A percentile compares a stretch with the other conserved stretches of the same genome.
These are phyloP conservation scores for Glossophaga mutica DNA, from an alignment of 2,797 vertebrate genomes.

Conservation along the genomic window DNA sequence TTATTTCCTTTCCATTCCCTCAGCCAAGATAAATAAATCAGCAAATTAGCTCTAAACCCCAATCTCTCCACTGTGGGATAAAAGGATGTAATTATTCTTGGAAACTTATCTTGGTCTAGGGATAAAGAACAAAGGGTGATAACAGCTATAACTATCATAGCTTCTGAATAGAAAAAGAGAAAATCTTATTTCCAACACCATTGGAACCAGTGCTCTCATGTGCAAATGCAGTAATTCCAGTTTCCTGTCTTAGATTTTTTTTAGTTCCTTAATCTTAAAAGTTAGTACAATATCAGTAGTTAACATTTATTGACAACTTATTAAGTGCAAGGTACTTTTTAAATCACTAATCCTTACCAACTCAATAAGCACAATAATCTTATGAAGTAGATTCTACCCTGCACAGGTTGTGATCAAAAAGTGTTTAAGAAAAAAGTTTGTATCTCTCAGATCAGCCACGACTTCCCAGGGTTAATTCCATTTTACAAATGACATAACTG, in stretches of 20 bases:
- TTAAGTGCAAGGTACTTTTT: not conserved
- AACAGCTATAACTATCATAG: not conserved
- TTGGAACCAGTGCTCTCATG: not conserved
- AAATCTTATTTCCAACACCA: not conserved
- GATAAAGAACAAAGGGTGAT: constrained; percentile 6
- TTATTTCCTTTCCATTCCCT: constrained; percentile 34
- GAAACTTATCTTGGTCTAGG: constrained; percentile 35
- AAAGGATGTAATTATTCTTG: constrained; percentile 45
- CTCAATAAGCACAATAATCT: not conserved
- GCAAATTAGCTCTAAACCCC: constrained; percentile 37
- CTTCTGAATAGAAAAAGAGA: not conserved
- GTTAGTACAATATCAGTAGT: not conserved
- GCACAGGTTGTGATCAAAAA: no score
- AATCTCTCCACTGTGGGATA: not conserved
- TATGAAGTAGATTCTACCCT: not conserved
- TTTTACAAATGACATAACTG: not conserved
- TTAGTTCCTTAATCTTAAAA: constrained; percentile 5
- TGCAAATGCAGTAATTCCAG: not conserved
- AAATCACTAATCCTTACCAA: not conserved
- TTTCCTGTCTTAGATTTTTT: not conserved
- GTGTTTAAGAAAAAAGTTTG: no score
- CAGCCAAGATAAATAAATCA: constrained; percentile 50
- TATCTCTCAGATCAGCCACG: not conserved
- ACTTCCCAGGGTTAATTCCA: not conserved
- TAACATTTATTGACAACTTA: not conserved